Evolutionary conservation across 2,113 vertebrate species (phyloP), one percentile per base, ranked within the genome.

Genomic region (Maccullochella peelii): DNA sequence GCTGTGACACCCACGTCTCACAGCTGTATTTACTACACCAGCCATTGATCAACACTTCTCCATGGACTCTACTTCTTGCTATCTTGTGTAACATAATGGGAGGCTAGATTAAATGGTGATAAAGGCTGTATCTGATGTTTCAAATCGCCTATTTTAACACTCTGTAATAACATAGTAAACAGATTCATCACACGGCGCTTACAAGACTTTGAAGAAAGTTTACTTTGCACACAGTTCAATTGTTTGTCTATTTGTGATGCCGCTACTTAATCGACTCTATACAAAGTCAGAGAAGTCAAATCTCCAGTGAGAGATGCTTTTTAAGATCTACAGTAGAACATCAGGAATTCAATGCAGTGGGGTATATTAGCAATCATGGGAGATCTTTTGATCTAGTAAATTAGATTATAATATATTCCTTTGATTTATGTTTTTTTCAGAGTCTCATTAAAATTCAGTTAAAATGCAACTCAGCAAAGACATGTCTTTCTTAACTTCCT

Each of bases 371-470:
- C 88, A 93, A 93, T 93, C 89, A 89, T 76, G 80, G 79, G 80
- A 88, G 87, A 92, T 92, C 94, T 93, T 95, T 94, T 95, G 92
- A 94, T 95, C 92, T 94, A 70, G 87, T 73, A 93, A 94, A 95
- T 94, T 94, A 92, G 89, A 94, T 94, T 95, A 86, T 95, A 94
- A 94, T 94, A 81, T 94, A 94, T 95, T 95, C 92, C 89, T 94
- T 94, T 93, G 92, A 94, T 94, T 94, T 91, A 80, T 85, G 71
- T 87, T 86, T 91, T 84, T 90, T 81, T 83, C 77, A 81, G 59
- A 85, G 82, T 87, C 87, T 93, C 92, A 92, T 94, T 92, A 89
- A 92, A 86, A 93, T 92, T 86, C 91, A 73, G 85, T 83, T 90
- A 91, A 93, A 93, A 89, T 79, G 91, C 91, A 93, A 92, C 80